These are phyloP conservation scores for Bergia sp. DNA, from an alignment of 92 coral and sea anemone genomes.

Conservation along the genomic window DNA sequence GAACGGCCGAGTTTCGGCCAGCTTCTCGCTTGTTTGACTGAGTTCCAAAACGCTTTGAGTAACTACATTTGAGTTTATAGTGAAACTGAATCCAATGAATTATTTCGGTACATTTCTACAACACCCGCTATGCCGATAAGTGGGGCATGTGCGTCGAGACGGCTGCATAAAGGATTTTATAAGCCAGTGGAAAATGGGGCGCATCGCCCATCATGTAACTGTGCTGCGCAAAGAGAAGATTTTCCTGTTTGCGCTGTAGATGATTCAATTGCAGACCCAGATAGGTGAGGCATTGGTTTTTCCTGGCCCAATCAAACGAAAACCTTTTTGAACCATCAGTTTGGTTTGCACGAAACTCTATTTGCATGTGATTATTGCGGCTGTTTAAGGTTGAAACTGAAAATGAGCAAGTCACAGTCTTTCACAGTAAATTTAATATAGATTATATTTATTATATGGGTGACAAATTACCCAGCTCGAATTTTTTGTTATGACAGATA, in stretches of 20 bases:
- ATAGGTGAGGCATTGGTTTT: background rate
- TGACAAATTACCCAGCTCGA: background rate
- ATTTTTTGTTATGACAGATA: background rate
- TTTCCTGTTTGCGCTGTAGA: background rate
- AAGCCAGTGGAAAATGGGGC: background rate
- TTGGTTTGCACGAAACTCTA: background rate
- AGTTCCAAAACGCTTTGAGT: conserved; percentile 90
- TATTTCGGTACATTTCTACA: background rate
- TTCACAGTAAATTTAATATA: background rate
- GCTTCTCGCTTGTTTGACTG: conserved; percentile 81
- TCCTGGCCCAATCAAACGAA: too few species aligned
- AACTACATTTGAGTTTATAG: conserved; percentile 68
- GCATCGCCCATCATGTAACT: background rate
- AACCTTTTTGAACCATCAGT: background rate
- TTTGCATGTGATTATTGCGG: background rate
- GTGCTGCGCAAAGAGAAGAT: background rate
- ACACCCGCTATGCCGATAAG: too few species aligned
- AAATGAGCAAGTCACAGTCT: background rate
- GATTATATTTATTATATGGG: background rate
- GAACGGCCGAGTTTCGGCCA: conserved; percentile 95
- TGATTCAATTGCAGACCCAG: background rate
- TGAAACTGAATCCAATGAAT: background rate
- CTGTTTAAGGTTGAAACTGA: background rate
- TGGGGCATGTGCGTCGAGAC: background rate
- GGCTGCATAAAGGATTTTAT: background rate